phyloP scores from a whole-genome alignment of 2,113 vertebrate species.

The Romanogobio albipinnatus region DNA sequence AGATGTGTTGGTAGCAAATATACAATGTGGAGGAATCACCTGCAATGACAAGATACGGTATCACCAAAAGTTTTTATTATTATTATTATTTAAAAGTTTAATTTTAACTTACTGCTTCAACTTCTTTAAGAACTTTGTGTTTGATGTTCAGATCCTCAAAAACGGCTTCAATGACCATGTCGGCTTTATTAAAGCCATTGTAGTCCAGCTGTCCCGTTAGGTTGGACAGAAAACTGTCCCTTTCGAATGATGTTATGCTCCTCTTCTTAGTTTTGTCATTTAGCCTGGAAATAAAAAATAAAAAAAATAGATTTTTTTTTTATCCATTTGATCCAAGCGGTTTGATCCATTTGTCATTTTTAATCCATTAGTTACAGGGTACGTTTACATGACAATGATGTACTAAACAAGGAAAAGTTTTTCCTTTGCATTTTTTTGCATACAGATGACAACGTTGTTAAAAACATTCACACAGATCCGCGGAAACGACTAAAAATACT shows the following conservation, averaged over 20 bases:
- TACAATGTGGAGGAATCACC: conserved; percentile 86
- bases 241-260: conserved; percentile 87
- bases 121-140: conserved; percentile 90
- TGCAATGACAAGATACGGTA: conserved; percentile 61
- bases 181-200: conserved; percentile 83
- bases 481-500: too few relatives aligned
- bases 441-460: too few relatives aligned
- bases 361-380: too few relatives aligned
- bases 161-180: conserved; percentile 98
- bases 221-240: conserved; percentile 86
- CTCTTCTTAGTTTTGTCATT: conserved; percentile 92
- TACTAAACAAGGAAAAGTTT: too few relatives aligned
- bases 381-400: too few relatives aligned
- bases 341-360: too few relatives aligned
- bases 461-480: too few relatives aligned
- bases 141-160: conserved; percentile 93
- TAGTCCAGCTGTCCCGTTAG: conserved; percentile 86
- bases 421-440: too few relatives aligned
- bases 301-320: background rate
- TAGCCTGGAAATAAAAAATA: conserved; percentile 72
- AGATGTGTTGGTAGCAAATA: conserved; percentile 96
- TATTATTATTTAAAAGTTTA: background rate
- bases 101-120: conserved; percentile 88
- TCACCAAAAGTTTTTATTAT: background rate
- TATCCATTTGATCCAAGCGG: too few relatives aligned